These are phyloP conservation scores for Cricetomys ansorgei DNA, from an alignment of 2,113 vertebrate species.

Conservation along the genomic window DNA sequence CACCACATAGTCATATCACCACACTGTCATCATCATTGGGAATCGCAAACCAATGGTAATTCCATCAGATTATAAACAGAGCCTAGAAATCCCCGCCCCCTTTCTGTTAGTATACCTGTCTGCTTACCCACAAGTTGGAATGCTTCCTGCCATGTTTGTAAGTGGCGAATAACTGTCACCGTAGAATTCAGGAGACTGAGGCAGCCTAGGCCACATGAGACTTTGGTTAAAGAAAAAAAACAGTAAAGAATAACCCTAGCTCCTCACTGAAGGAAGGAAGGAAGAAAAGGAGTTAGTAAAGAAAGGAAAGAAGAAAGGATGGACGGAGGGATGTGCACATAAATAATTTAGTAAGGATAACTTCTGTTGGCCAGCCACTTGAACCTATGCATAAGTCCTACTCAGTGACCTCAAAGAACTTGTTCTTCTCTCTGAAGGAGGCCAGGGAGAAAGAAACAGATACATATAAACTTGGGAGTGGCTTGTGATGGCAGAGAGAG, in stretches of 20 bases:
- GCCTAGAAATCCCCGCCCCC: conserved; percentile 61
- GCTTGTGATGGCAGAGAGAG: not conserved
- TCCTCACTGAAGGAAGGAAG: not conserved
- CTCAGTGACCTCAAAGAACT: not conserved
- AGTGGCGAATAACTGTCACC: not conserved
- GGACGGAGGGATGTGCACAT: not conserved
- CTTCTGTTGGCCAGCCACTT: not conserved
- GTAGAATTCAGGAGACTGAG: not conserved
- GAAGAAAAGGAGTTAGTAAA: not conserved
- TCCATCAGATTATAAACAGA: no score
- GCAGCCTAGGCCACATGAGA: not conserved
- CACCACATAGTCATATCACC: no score
- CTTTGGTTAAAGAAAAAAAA: not conserved
- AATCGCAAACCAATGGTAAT: no score
- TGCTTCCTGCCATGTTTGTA: conserved; percentile 73
- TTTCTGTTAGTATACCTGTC: conserved; percentile 77
- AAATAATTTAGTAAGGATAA: not conserved
- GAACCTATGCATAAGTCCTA: not conserved
- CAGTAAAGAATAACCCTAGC: not conserved
- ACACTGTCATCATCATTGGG: no score
- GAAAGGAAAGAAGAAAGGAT: not conserved
- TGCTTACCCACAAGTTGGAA: conserved; percentile 82
- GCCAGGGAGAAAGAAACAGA: not conserved
- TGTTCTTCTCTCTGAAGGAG: not conserved
- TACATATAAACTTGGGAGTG: not conserved